Evolutionary conservation across 2,888 invertebrate species (phyloP).

Genomic region (Zonitis immaculata): DNA sequence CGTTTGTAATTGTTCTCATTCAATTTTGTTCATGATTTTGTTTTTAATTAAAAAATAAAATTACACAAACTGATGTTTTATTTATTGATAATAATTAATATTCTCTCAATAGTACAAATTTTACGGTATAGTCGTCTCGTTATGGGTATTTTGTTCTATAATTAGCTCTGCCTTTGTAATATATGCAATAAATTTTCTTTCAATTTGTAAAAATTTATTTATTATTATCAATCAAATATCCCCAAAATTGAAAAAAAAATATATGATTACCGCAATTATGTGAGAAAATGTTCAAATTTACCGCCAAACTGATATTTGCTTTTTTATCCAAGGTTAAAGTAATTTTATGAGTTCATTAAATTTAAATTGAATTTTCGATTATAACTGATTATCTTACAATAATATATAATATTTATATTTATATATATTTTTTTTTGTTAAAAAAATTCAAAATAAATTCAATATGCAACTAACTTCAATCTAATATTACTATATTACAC

Average conservation of each 20-base stretch:
- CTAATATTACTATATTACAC: background rate
- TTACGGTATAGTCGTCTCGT: background rate
- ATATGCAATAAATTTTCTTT: slow-evolving; percentile 20
- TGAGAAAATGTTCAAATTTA: too few species aligned
- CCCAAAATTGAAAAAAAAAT: too few species aligned
- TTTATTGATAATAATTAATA: slow-evolving; percentile 9
- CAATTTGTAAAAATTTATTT: slow-evolving; percentile 10
- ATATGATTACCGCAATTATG: too few species aligned
- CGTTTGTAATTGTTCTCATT: background rate
- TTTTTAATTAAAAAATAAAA: background rate
- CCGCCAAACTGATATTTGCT: too few species aligned
- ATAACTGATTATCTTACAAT: too few species aligned
- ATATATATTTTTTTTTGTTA: background rate
- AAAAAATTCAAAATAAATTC: background rate
- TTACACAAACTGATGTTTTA: background rate
- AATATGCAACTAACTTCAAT: background rate
- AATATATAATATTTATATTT: too few species aligned
- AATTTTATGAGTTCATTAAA: too few species aligned
- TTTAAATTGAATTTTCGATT: too few species aligned
- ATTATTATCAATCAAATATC: background rate
- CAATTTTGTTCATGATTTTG: background rate
- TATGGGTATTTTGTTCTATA: slow-evolving; percentile 5
- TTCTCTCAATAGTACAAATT: slow-evolving; percentile 1
- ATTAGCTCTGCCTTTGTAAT: slow-evolving; percentile 16
- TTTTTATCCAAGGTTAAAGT: too few species aligned